Evolutionary conservation across 2,113 vertebrate genomes (phyloP), one percentile per base, ranked within the genome.

Genomic region (Megalops atlanticus): DNA sequence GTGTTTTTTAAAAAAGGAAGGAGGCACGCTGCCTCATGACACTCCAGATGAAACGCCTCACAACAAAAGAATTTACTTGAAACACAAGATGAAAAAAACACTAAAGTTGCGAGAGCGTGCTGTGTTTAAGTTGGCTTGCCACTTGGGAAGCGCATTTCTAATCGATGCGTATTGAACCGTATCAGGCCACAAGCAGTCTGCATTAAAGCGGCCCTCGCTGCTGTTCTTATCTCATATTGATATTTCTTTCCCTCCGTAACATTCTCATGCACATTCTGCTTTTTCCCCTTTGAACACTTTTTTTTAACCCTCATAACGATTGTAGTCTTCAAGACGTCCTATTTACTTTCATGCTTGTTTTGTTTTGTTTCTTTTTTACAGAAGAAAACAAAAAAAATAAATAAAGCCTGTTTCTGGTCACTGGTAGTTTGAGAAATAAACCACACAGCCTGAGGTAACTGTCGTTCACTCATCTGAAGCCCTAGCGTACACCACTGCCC

Each of bases 141-240:
- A 38, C 35, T 24, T 39, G 49, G 76, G 76, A 58, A 33, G 52
- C 27, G 45, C 76, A 58, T 58, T n/a, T 58, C 49, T 58, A 77
- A 77, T 77, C 76, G 35, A 54, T 58, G 49, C n/a, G 45, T 77
- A 58, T 77, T 77, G 76, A 77, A 35, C 76, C 16, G 27, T 52
- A 21, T 77, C 76, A 58, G n/a, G 27, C 47, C 47, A 35, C 3
- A 31, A 76, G 45, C 27, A 76, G 43, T 27, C 15, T 49, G 27
- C 74, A 76, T 76, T 76, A 77, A 77, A 54, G 33, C 54, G 39
- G 4, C 21, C 3, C 49, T 58, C 18, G 35, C 76, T 58, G 52
- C 58, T 77, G 76, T 58, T 58, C 58, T 58, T 54, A 58, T 77
- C 33, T 58, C 21, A 38, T 77, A 35, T 76, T 76, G 45, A 76